Evolutionary conservation across 2,888 invertebrate species (phyloP).

Genomic region (Thymelicus lineola): DNA sequence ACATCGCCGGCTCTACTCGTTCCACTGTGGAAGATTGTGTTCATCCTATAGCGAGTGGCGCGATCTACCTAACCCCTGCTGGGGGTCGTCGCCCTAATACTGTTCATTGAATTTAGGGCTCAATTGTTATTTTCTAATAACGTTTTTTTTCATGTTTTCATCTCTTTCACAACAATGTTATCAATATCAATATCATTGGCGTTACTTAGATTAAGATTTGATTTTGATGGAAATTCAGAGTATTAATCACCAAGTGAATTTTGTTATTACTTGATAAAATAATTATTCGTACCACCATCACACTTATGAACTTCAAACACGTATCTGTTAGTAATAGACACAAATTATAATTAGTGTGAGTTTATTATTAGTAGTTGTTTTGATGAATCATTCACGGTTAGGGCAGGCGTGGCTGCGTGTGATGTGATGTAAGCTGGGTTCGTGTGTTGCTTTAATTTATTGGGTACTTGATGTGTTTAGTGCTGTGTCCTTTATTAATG

Average conservation of each 20-base stretch:
- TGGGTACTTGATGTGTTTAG: neutral
- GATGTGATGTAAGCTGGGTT: slow-evolving; percentile 12
- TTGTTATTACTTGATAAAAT: too few species aligned
- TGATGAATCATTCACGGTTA: slow-evolving; percentile 47
- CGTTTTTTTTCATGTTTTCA: neutral
- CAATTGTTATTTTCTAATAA: neutral
- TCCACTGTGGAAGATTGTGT: neutral
- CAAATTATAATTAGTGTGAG: slow-evolving; percentile 36
- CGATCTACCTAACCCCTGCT: slow-evolving; percentile 50
- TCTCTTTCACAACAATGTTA: neutral
- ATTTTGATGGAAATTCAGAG: too few species aligned
- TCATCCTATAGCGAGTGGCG: slow-evolving; percentile 17
- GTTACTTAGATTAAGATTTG: neutral
- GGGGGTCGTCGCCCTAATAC: slow-evolving; percentile 44
- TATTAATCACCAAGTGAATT: too few species aligned
- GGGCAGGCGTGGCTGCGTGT: slow-evolving; percentile 1
- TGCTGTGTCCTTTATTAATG: too few species aligned
- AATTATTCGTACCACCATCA: too few species aligned
- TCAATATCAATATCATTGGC: neutral
- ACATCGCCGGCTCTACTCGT: too few species aligned
- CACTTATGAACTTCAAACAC: too few species aligned
- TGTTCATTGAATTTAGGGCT: slow-evolving; percentile 11
- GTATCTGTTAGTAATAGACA: neutral
- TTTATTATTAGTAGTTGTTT: slow-evolving; percentile 47
- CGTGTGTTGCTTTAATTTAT: slow-evolving; percentile 15